Percentiles rank a stretch among this genome's conserved stretches.
Evolutionary conservation across 2,797 vertebrate species (phyloP).

Genomic region (Manis pentadactyla): DNA sequence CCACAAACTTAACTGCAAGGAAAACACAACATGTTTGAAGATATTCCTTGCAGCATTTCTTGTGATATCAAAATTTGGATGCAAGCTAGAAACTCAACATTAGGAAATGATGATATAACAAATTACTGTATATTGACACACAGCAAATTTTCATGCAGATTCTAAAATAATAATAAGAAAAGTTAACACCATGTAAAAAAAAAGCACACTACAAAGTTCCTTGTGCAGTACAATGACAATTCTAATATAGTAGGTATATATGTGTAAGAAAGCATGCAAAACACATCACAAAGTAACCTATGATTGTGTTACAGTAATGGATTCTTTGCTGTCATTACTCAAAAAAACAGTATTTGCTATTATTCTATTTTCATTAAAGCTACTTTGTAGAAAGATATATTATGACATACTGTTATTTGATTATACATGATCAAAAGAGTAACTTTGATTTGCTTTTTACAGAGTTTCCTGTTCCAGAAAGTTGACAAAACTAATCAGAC

Average conservation of each 20-base stretch:
- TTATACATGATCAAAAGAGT: neutral
- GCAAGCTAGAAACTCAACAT: constrained; percentile 18
- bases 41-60: neutral
- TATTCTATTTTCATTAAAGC: neutral
- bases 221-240: neutral
- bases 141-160: constrained; percentile 4
- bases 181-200: neutral
- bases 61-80: neutral
- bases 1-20: neutral
- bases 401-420: neutral
- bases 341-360: neutral
- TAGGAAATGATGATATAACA: neutral
- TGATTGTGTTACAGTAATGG: neutral
- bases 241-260: neutral
- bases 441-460: neutral
- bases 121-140: neutral
- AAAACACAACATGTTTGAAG: neutral
- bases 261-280: neutral
- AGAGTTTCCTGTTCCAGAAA: neutral
- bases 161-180: constrained; percentile 27
- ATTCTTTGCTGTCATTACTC: neutral
- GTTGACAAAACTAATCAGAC: neutral
- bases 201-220: neutral
- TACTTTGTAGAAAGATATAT: neutral
- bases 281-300: neutral